phyloP scores from a whole-genome alignment of 30 jellyfish, hydroid and myxozoan species.

The Rhopilema esculentum region DNA sequence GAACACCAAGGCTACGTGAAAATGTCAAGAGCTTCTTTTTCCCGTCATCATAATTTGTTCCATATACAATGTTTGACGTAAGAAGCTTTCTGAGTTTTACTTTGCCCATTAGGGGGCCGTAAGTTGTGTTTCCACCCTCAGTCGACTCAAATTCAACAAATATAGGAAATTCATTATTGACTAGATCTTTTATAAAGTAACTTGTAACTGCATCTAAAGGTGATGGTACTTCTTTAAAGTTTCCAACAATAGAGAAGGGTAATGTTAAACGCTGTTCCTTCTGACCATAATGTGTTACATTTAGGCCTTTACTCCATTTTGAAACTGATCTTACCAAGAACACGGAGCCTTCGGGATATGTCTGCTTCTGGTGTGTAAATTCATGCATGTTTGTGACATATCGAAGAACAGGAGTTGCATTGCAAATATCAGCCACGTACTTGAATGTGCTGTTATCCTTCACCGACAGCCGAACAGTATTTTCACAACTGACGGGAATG shows the following conservation, averaged over 20 bases:
- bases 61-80: slow-evolving; percentile 33
- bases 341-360: not conserved
- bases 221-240: slow-evolving; percentile 26
- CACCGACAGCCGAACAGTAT: slow-evolving; percentile 11
- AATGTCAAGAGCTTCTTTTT: slow-evolving; percentile 58
- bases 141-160: slow-evolving; percentile 61
- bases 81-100: slow-evolving; percentile 23
- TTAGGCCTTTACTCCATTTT: not conserved
- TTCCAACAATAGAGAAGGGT: slow-evolving; percentile 53
- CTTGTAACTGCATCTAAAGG: slow-evolving; percentile 3
- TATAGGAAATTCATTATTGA: slow-evolving; percentile 50
- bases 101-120: slow-evolving; percentile 73
- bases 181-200: slow-evolving; percentile 49
- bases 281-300: not conserved
- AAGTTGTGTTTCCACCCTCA: slow-evolving; percentile 18
- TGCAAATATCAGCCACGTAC: slow-evolving; percentile 30
- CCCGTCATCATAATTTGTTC: slow-evolving; percentile 63
- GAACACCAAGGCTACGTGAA: slow-evolving; percentile 66
- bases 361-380: not conserved
- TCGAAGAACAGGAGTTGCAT: not conserved
- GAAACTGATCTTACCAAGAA: not conserved
- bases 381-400: slow-evolving; percentile 3
- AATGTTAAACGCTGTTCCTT: slow-evolving; percentile 2
- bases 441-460: slow-evolving; percentile 15
- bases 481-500: slow-evolving; percentile 73